Base-by-base conservation (phyloP, 2,113 vertebrate species). In the Rhagologus leucostigma region DNA sequence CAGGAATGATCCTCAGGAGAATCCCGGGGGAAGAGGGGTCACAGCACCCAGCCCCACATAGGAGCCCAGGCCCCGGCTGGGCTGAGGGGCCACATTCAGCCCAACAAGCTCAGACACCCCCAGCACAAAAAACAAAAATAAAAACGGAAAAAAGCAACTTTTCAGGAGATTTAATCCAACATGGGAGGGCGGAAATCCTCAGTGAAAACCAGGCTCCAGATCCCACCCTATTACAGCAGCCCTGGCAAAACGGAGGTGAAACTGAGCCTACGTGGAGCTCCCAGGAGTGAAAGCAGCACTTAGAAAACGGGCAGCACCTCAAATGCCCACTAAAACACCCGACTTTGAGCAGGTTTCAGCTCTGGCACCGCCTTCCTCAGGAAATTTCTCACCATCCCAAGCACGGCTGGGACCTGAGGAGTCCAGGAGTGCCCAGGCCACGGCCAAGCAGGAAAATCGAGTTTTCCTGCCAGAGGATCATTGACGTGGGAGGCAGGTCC, bases 391-490 rank as follows among this genome's bases (percentile, higher is more conserved):
- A 0, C 77, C 59, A 37, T n/a, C 19, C 44, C n/a, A 71, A 35
- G 62, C 79, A 62, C 1, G 1, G 4, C 37, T 1, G 1, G 44
- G 75, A 75, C 9, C 20, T 87, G 84, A 55, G 87, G 52, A 55
- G 75, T 88, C 78, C 85, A 78, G 87, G 17, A 89, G 69, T 29
- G 4, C 75, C 33, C 55, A 56, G 82, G 50, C 91, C 89, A 39
- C 23, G 15, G 96, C 89, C 76, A 42, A 93, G 94, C 94, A 95
- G 96, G 94, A 96, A 95, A 93, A 92, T 87, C 70, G 1, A 76
- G 85, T 96, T 96, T 82, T 87, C 79, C 83, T 95, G 94, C 86
- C 85, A 59, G 70, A 67, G 82, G 4, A 39, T 67, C 17, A 4
- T 44, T 77, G 88, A 19, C 0, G 42, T 52, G 82, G 78, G 90